Evolutionary conservation across 2,113 vertebrate species (phyloP), one percentile per base, ranked within the genome.

Genomic region (Upupa epops): DNA sequence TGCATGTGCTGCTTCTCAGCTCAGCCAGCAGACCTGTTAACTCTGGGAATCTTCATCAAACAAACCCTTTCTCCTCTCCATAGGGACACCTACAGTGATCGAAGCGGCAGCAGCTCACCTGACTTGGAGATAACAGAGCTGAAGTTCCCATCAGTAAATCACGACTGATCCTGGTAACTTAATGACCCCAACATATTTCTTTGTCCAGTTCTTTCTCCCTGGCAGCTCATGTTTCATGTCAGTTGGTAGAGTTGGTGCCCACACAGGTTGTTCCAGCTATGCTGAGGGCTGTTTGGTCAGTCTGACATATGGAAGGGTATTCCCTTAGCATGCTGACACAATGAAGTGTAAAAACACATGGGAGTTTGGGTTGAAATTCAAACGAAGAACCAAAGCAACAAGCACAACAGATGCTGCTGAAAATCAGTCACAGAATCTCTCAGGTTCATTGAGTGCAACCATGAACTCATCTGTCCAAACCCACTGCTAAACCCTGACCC

Each of bases 31-130:
- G 26, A 18, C 32, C 12, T 0, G 3, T 49, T 54, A 5, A 32
- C 11, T 40, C 29, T 28, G 2, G 11, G 22, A 36, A 65, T 49
- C 79, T 55, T 42, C 3, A 0, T 80, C 9, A 86, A 28, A 13
- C 58, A 25, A 32, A 22, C 58, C 17, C 48, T 37, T 2, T 88
- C 51, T 90, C 34, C 17, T 40, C 82, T 70, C 93, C 90, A 21
- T 97, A 99, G 99, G 95, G 99, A 99, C 83, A 98, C 98, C 4
- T 99, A 99, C 94, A 99, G 99, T 0, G 99, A 99, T 40, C 95
- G 96, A 15, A 99, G 99, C 13, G 98, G 98, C 82, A 98, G 98
- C 97, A 99, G 99, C 94, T 98, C 97, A 1, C 99, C 99, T 2
- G 99, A 99, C 96, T 97, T 98, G 1, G 99, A 99, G 93, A 98